A percentile compares a stretch with the other conserved stretches of the same genome.
phyloP scores from a whole-genome alignment of 2,797 vertebrate species.

The Sebastolobus alascanus region DNA sequence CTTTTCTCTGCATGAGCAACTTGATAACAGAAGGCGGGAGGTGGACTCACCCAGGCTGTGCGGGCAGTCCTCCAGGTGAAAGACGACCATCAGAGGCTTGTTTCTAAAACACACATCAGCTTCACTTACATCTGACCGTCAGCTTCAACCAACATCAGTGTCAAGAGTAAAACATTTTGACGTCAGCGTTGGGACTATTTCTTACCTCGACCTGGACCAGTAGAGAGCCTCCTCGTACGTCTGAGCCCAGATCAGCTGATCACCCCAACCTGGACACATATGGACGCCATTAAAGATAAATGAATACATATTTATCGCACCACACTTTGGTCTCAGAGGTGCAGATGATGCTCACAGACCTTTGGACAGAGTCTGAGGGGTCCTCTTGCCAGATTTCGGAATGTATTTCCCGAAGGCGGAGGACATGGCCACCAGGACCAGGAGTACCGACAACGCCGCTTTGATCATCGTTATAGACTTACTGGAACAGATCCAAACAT shows the following conservation, averaged over 20 bases:
- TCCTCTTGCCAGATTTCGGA: constrained; percentile 85
- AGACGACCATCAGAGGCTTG: constrained; percentile 95
- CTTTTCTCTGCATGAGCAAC: background rate
- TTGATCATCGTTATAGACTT: constrained; percentile 86
- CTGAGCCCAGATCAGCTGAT: constrained; percentile 96
- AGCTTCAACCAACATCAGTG: background rate
- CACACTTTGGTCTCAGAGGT: background rate
- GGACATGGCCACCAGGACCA: constrained; percentile 87
- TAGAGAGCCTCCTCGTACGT: constrained; percentile 95
- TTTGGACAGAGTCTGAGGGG: constrained; percentile 95
- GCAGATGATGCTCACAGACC: constrained; percentile 78
- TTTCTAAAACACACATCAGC: constrained; percentile 83
- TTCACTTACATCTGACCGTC: background rate
- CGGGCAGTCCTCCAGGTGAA: constrained; percentile 94
- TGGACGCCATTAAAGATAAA: background rate
- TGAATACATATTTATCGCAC: background rate
- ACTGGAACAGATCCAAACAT: constrained; percentile 26
- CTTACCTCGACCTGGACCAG: constrained; percentile 90
- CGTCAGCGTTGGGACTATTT: background rate
- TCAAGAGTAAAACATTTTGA: background rate
- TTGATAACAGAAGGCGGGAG: background rate
- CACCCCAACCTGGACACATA: constrained; percentile 92
- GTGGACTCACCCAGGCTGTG: constrained; percentile 89
- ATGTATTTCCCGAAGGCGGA: constrained; percentile 80
- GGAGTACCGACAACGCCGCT: constrained; percentile 73